Evolutionary conservation across 2,797 vertebrate species (phyloP).

Genomic region (Sebastes elongatus): DNA sequence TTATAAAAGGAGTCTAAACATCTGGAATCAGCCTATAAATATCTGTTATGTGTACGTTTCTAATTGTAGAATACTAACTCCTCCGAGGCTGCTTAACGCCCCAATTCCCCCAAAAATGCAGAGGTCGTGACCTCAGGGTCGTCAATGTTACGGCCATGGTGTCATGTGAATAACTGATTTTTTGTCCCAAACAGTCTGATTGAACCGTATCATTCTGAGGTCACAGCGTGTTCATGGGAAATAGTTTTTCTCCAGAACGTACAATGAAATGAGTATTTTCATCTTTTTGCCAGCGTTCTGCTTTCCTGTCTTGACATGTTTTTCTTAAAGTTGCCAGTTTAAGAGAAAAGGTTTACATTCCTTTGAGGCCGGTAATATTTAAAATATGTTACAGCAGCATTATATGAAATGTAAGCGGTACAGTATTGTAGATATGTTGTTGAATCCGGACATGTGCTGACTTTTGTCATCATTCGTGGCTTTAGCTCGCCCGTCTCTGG

Average conservation of each 20-base stretch:
- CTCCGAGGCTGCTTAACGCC: background rate
- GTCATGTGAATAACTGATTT: background rate
- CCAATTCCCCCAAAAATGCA: background rate
- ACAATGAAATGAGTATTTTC: background rate
- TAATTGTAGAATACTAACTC: background rate
- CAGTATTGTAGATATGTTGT: conserved; percentile 11
- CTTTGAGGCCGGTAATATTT: conserved; percentile 20
- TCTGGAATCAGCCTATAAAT: background rate
- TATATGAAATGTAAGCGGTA: background rate
- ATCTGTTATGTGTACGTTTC: background rate
- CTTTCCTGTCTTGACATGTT: conserved; percentile 14
- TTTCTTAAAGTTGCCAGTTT: conserved; percentile 22
- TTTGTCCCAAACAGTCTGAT: background rate
- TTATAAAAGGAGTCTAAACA: background rate
- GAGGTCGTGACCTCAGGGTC: background rate
- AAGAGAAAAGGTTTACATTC: background rate
- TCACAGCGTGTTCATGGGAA: conserved; percentile 8
- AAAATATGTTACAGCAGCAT: background rate
- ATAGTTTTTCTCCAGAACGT: background rate
- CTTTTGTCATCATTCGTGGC: conserved; percentile 18
- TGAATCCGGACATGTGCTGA: background rate
- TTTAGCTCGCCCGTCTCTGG: background rate
- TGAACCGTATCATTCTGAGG: background rate
- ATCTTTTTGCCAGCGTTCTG: background rate
- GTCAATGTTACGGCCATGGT: background rate